These are phyloP conservation scores for Muraenolepis orangiensis DNA, from an alignment of 2,797 vertebrate species.

Conservation along the genomic window DNA sequence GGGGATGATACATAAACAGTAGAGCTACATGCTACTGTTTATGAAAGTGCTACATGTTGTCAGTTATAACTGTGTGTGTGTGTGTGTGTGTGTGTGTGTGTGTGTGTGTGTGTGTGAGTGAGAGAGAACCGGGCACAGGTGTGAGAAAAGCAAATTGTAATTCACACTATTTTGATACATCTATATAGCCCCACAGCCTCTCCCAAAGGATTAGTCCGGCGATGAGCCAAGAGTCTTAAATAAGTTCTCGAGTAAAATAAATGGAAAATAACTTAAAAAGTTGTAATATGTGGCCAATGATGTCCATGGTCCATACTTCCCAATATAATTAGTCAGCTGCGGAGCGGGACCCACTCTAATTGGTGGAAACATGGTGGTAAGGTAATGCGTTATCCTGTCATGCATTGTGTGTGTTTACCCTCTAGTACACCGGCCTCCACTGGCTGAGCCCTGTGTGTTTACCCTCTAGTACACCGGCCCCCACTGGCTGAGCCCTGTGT, in stretches of 20 bases:
- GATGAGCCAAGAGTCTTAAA: conserved; percentile 46
- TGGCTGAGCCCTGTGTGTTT: no score
- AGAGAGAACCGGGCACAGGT: no score
- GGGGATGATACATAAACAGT: background rate
- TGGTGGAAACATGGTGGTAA: no score
- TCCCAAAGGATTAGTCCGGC: conserved; percentile 31
- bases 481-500: no score
- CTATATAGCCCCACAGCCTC: conserved; percentile 52
- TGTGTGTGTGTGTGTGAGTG: no score
- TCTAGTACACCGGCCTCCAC: no score
- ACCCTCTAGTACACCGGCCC: no score
- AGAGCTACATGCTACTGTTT: background rate
- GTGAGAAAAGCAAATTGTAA: no score
- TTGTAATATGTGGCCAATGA: conserved; percentile 22
- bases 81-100: no score
- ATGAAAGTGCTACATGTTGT: background rate
- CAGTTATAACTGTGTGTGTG: background rate
- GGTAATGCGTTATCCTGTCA: no score
- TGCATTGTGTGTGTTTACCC: no score
- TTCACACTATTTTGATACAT: no score
- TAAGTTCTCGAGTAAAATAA: conserved; percentile 21
- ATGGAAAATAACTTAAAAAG: background rate
- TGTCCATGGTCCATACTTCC: background rate
- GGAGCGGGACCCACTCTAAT: background rate
- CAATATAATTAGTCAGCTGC: background rate